phyloP scores from a whole-genome alignment of 2,888 invertebrate species.

The Hirtodrosophila trivittata region DNA sequence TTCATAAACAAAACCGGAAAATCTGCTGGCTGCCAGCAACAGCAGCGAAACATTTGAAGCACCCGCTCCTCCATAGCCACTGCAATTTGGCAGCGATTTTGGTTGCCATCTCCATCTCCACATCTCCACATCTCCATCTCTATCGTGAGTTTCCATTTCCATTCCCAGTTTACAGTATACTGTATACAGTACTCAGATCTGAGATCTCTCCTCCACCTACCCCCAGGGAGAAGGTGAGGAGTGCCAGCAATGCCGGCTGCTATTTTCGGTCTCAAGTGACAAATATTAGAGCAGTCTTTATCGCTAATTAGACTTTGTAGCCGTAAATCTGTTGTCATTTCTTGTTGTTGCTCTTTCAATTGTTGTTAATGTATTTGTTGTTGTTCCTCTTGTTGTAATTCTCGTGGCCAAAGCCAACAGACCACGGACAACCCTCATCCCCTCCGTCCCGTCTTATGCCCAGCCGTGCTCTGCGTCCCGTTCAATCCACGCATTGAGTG shows the following conservation, averaged over 20 bases:
- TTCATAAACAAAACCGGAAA: conserved; percentile 77
- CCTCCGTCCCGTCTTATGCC: neutral
- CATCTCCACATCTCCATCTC: too few species aligned
- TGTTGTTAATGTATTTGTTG: conserved; percentile 33
- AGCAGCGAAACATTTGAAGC: conserved; percentile 61
- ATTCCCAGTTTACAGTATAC: too few species aligned
- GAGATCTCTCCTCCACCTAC: conserved; percentile 1
- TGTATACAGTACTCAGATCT: conserved; percentile 6
- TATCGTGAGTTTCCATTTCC: too few species aligned
- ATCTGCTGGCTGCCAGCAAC: conserved; percentile 74
- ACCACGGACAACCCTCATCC: conserved; percentile 19
- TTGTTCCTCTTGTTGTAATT: conserved; percentile 39
- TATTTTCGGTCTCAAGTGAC: conserved; percentile 78
- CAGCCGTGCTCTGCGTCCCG: neutral
- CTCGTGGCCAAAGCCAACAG: conserved; percentile 59
- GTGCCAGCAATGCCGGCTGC: conserved; percentile 36
- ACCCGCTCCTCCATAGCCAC: conserved; percentile 30
- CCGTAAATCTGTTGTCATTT: conserved; percentile 79
- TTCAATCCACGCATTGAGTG: conserved; percentile 19
- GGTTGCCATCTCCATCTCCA: conserved; percentile 30
- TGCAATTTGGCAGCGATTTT: conserved; percentile 78
- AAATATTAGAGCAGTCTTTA: conserved; percentile 80
- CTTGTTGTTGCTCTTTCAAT: conserved; percentile 47
- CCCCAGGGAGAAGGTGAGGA: conserved; percentile 2
- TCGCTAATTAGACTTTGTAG: conserved; percentile 80